phyloP scores from a whole-genome alignment of 2,797 vertebrate genomes.

The Ciconia nigra region DNA sequence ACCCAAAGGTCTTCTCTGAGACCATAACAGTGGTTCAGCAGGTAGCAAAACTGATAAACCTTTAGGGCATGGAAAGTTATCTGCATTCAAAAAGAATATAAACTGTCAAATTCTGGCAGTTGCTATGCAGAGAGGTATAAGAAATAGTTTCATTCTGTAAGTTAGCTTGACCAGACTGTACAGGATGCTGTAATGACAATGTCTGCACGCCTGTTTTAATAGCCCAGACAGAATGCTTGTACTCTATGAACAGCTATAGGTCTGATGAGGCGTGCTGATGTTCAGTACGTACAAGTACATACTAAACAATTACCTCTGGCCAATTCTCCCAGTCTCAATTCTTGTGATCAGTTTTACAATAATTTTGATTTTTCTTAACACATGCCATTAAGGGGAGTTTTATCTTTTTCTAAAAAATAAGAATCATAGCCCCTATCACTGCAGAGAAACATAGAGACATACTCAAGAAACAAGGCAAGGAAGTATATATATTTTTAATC shows the following conservation, averaged over 20 bases:
- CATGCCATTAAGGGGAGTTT: not conserved
- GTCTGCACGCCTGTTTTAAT: not conserved
- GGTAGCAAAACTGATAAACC: not conserved
- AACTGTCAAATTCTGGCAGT: not conserved
- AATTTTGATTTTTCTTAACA: not conserved
- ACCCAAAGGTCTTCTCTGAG: not conserved
- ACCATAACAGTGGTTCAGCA: not conserved
- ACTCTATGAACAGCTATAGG: not conserved
- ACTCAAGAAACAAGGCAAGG: not conserved
- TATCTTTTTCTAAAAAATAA: not conserved
- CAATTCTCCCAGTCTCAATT: not conserved
- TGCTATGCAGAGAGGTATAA: not conserved
- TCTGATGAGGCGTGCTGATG: not conserved
- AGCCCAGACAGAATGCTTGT: not conserved
- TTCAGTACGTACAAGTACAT: too few species aligned
- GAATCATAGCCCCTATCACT: not conserved
- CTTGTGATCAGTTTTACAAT: not conserved
- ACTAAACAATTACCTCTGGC: not conserved
- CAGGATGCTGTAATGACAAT: not conserved
- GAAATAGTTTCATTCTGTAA: not conserved
- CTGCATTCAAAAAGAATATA: not conserved
- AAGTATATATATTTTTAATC: not conserved
- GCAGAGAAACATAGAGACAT: not conserved
- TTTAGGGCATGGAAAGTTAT: not conserved
- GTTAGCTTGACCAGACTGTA: not conserved